phyloP scores from a whole-genome alignment of 2,113 vertebrate genomes.

The Leptocoma aspasia region DNA sequence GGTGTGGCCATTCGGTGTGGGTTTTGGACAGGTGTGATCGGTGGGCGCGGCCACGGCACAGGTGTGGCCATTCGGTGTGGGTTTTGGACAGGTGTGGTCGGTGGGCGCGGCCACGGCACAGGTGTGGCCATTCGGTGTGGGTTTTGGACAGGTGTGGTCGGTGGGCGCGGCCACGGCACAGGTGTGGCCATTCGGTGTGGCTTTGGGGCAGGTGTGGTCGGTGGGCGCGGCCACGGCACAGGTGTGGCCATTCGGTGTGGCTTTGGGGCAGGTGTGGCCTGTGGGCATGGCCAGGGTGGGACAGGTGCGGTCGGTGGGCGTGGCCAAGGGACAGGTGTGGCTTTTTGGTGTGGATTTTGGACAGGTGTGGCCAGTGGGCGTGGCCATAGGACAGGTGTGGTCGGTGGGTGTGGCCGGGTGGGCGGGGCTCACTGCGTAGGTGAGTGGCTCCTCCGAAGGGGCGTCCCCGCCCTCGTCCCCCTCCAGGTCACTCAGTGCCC shows the following conservation, averaged over 20 bases:
- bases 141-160: neutral
- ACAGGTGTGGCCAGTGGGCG: neutral
- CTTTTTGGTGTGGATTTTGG: too few relatives aligned
- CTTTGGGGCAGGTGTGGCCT: accelerated
- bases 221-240: too few relatives aligned
- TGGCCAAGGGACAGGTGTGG: too few relatives aligned
- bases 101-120: too few relatives aligned
- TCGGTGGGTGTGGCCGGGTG: neutral
- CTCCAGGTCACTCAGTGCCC: neutral
- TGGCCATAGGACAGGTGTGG: neutral
- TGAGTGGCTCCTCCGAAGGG: neutral
- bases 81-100: neutral
- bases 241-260: neutral
- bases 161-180: accelerated
- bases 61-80: too few relatives aligned
- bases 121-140: too few relatives aligned
- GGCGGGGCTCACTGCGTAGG: neutral
- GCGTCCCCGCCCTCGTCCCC: neutral
- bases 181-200: neutral
- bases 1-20: too few relatives aligned
- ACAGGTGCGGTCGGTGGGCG: too few relatives aligned
- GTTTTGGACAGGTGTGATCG: accelerated
- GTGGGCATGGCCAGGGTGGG: too few relatives aligned
- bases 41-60: neutral
- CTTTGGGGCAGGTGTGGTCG: accelerated